Conservation (phyloP, 2,888 invertebrate genomes). For the Altica lythri region DNA sequence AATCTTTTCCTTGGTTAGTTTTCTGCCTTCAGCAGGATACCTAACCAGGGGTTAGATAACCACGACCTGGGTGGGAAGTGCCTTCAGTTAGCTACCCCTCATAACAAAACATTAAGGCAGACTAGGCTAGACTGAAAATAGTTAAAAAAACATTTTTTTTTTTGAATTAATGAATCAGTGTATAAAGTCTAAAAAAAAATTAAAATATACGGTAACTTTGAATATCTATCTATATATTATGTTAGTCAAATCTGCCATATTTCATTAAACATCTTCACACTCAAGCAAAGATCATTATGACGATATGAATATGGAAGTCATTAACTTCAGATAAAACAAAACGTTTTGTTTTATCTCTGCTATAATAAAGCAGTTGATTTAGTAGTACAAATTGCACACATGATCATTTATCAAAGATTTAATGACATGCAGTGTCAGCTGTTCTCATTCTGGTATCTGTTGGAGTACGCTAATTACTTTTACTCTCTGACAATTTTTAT, state of each 20-base stretch:
- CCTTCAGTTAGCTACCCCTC: too few relatives aligned
- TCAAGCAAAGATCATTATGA: slow-evolving; percentile 16
- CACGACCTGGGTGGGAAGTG: too few relatives aligned
- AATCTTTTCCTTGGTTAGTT: too few relatives aligned
- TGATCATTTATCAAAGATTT: slow-evolving; percentile 31
- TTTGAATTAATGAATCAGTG: neutral
- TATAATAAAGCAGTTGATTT: slow-evolving; percentile 27
- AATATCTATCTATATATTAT: too few relatives aligned
- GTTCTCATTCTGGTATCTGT: slow-evolving; percentile 24
- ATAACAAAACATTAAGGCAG: too few relatives aligned
- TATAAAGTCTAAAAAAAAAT: too few relatives aligned
- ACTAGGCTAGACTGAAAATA: too few relatives aligned
- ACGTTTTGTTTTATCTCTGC: slow-evolving; percentile 23
- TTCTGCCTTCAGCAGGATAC: too few relatives aligned
- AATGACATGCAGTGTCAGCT: slow-evolving; percentile 32
- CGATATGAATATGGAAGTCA: slow-evolving; percentile 23
- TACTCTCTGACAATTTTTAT: slow-evolving; percentile 16
- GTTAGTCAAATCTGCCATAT: neutral
- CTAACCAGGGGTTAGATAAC: too few relatives aligned
- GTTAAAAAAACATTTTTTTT: neutral
- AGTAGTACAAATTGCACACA: slow-evolving; percentile 26
- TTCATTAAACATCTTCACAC: neutral
- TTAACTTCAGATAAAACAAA: slow-evolving; percentile 25
- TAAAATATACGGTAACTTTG: too few relatives aligned
- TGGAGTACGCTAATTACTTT: slow-evolving; percentile 34